Evolutionary conservation across 2,113 vertebrate species (phyloP).

Genomic region (Dinomys branickii): DNA sequence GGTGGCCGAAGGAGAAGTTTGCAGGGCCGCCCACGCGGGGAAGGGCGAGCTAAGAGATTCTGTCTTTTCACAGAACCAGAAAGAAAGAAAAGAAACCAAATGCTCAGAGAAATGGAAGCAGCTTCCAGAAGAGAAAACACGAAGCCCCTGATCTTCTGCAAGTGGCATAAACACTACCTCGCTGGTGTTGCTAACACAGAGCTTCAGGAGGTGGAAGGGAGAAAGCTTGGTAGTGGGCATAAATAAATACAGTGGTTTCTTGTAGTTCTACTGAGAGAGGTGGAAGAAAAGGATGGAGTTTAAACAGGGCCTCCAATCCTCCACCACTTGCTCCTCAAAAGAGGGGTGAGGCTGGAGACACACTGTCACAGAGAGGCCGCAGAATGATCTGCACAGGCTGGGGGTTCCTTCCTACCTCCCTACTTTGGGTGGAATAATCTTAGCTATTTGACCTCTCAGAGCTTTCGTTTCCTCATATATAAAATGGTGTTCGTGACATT

Average conservation of each 20-base stretch:
- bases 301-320: not conserved
- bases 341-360: not conserved
- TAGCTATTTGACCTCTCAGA: not conserved
- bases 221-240: not conserved
- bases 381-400: too few relatives aligned
- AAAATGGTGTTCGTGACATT: not conserved
- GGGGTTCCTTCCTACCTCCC: not conserved
- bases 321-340: not conserved
- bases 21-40: conserved; percentile 23
- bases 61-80: conserved; percentile 17
- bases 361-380: not conserved
- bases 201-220: not conserved
- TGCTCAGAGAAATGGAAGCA: conserved; percentile 11
- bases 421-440: not conserved
- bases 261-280: not conserved
- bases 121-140: not conserved
- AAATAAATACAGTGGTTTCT: not conserved
- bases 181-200: not conserved
- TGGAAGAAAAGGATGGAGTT: not conserved
- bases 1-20: conserved; percentile 39
- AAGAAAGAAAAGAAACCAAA: not conserved
- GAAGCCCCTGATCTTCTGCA: not conserved
- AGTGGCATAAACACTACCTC: not conserved
- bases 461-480: not conserved
- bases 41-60: conserved; percentile 24